Evolutionary conservation across 2,888 invertebrate species (phyloP).

Genomic region (Coenonympha glycerion): DNA sequence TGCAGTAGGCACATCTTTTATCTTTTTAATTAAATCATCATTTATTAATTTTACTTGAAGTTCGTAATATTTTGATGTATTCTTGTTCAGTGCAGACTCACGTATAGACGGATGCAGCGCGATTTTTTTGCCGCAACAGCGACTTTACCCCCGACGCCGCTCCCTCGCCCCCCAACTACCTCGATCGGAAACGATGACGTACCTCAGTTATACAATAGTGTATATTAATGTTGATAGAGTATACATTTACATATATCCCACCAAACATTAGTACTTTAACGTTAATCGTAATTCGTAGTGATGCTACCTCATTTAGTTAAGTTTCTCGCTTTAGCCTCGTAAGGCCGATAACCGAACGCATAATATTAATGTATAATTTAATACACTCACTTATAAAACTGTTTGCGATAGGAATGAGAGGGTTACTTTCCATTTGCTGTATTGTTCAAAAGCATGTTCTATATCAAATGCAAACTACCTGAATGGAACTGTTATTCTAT

Average conservation of each 20-base stretch:
- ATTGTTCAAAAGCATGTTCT: no score
- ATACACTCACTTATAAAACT: no score
- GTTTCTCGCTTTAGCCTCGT: conserved; percentile 28
- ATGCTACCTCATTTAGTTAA: conserved; percentile 71
- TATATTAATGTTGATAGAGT: conserved; percentile 60
- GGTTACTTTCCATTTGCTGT: no score
- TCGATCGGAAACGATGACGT: conserved; percentile 59
- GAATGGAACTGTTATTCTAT: no score
- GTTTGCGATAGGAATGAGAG: no score
- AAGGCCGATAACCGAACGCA: not conserved
- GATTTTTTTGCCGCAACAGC: conserved; percentile 1
- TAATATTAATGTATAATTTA: no score
- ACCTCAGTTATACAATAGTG: conserved; percentile 70
- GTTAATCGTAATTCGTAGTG: conserved; percentile 64
- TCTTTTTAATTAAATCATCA: no score
- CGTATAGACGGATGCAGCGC: not conserved
- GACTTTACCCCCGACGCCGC: not conserved
- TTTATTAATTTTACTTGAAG: no score
- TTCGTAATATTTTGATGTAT: no score
- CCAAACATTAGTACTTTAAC: conserved; percentile 66
- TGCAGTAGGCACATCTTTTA: no score
- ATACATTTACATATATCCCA: conserved; percentile 66
- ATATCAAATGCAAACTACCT: no score
- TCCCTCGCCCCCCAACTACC: conserved; percentile 47
- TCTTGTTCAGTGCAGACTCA: not conserved